A percentile compares a stretch with the other conserved stretches of the same genome.
Evolutionary conservation across 2,113 vertebrate genomes (phyloP).

Genomic region (Festucalex cinctus): DNA sequence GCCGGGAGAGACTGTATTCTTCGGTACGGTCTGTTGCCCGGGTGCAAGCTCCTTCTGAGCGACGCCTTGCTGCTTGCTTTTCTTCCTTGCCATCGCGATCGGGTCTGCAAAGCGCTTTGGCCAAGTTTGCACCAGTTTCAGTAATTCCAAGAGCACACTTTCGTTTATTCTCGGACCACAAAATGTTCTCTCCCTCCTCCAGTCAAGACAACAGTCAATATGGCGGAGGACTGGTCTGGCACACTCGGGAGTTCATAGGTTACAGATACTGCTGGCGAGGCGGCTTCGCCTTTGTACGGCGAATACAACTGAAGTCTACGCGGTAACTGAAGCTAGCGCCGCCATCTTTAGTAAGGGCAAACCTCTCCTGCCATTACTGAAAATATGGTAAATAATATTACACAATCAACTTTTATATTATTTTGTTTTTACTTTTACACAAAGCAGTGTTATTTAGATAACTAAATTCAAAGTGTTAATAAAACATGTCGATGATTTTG

Average conservation of each 20-base stretch:
- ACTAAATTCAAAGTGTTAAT: not conserved
- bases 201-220: constrained; percentile 95
- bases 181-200: constrained; percentile 76
- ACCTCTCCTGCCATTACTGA: constrained; percentile 3
- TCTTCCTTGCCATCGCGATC: constrained; percentile 83
- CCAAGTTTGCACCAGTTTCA: constrained; percentile 70
- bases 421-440: not conserved
- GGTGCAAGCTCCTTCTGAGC: constrained; percentile 73
- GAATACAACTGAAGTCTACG: not conserved
- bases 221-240: constrained; percentile 88
- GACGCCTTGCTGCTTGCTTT: constrained; percentile 80
- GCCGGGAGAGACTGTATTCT: constrained; percentile 73
- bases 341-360: constrained; percentile 73
- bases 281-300: constrained; percentile 36
- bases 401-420: not conserved
- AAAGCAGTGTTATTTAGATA: not conserved
- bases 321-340: constrained; percentile 36
- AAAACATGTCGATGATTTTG: not conserved
- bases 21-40: constrained; percentile 73
- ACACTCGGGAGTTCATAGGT: constrained; percentile 79
- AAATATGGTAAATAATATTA: not conserved
- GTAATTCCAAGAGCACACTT: constrained; percentile 57
- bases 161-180: constrained; percentile 69
- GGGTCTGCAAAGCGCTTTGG: constrained; percentile 53
- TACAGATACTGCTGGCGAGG: constrained; percentile 71